phyloP scores from a whole-genome alignment of 2,888 invertebrate genomes.

The Leptinotarsa rubiginosa region DNA sequence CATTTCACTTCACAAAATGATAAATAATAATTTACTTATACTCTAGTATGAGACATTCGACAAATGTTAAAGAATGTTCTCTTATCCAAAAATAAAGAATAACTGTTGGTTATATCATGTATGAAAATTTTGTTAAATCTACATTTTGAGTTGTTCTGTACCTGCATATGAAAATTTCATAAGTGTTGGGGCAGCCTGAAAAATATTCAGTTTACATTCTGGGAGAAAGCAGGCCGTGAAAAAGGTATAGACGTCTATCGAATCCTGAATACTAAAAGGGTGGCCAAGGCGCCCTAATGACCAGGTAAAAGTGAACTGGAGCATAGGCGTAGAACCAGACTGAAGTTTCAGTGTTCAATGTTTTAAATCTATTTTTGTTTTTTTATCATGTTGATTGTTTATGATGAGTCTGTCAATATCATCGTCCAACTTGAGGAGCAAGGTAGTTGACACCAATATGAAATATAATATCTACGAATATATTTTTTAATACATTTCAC shows the following conservation, averaged over 20 bases:
- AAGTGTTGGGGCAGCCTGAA: not conserved
- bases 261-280: not conserved
- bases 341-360: too few species aligned
- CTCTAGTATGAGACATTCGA: too few species aligned
- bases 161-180: not conserved
- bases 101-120: not conserved
- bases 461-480: too few species aligned
- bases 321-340: not conserved
- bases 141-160: not conserved
- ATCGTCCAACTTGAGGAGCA: too few species aligned
- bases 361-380: too few species aligned
- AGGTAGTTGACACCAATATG: too few species aligned
- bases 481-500: too few species aligned
- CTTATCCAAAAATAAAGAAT: not conserved
- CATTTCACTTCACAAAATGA: too few species aligned
- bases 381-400: too few species aligned
- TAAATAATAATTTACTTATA: too few species aligned
- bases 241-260: not conserved
- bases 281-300: constrained; percentile 10
- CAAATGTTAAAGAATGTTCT: too few species aligned
- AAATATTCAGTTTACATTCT: not conserved
- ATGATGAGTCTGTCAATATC: too few species aligned
- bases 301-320: not conserved
- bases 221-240: not conserved
- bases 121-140: not conserved